Conservation (phyloP, 2,113 vertebrate species). For the Eulemur macaco region DNA sequence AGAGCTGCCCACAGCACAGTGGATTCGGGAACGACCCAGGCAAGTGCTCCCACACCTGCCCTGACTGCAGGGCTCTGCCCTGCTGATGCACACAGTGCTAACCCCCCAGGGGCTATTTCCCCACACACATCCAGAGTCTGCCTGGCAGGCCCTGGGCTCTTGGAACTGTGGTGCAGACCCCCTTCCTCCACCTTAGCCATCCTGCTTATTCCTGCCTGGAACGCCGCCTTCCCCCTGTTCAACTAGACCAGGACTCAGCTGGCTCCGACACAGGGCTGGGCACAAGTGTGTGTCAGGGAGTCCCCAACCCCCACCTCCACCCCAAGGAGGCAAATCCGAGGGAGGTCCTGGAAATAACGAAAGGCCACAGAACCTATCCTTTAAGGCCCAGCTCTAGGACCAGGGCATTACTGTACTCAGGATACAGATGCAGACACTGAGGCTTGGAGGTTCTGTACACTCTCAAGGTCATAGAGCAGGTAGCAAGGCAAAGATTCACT, state of each 20-base stretch:
- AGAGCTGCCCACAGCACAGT: not conserved
- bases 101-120: not conserved
- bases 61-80: fast-evolving
- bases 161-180: fast-evolving
- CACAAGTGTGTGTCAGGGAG: not conserved
- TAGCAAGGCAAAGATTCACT: not conserved
- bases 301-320: not conserved
- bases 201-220: not conserved
- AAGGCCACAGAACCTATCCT: not conserved
- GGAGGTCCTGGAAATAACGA: not conserved
- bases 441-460: not conserved
- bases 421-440: not conserved
- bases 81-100: not conserved
- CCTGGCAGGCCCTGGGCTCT: not conserved
- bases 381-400: not conserved
- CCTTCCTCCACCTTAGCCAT: not conserved
- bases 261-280: not conserved
- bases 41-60: not conserved
- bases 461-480: not conserved
- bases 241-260: not conserved
- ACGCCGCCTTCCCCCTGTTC: not conserved
- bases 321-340: not conserved
- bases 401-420: not conserved
- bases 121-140: fast-evolving
- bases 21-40: not conserved